These are phyloP conservation scores for Damaliscus lunatus DNA, from an alignment of 2,113 vertebrate species.

Conservation along the genomic window DNA sequence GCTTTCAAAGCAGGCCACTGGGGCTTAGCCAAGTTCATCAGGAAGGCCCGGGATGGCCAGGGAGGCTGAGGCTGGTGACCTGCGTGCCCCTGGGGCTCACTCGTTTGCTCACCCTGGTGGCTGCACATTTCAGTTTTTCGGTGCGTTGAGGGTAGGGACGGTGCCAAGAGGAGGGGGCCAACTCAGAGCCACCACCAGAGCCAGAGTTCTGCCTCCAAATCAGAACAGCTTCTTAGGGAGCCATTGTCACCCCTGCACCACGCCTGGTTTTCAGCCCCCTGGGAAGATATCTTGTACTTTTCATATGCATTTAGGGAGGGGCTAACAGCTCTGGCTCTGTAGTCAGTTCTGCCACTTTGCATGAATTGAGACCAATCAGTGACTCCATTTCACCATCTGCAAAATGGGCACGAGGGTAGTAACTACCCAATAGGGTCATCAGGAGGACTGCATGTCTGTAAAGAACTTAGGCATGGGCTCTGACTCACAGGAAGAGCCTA, in stretches of 20 bases:
- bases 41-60: not conserved
- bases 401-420: not conserved
- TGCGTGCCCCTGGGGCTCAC: not conserved
- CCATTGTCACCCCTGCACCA: not conserved
- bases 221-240: not conserved
- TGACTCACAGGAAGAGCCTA: not conserved
- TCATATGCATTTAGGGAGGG: accelerated
- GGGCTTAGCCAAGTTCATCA: not conserved
- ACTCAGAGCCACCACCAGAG: not conserved
- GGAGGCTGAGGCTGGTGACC: not conserved
- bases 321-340: not conserved
- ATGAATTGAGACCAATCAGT: not conserved
- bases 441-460: not conserved
- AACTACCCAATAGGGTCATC: accelerated
- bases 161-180: not conserved
- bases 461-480: accelerated
- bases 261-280: not conserved
- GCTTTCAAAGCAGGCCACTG: not conserved
- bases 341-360: not conserved
- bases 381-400: not conserved
- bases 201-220: not conserved
- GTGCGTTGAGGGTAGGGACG: not conserved
- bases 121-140: not conserved
- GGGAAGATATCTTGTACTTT: not conserved
- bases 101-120: accelerated